Evolutionary conservation across 2,797 vertebrate genomes (phyloP).

Genomic region (Channallabes apus): DNA sequence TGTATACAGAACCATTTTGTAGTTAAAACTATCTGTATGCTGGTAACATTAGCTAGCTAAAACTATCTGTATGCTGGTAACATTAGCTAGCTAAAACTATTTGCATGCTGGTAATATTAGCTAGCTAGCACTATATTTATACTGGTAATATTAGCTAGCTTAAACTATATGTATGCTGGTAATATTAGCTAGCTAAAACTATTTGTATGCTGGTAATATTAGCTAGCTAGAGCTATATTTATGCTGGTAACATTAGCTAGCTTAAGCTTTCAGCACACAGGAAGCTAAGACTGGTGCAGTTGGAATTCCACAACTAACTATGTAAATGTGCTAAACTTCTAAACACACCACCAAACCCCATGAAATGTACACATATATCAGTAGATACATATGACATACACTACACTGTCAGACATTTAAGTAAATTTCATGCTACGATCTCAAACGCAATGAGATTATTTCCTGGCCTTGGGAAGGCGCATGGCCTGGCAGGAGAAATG

Average conservation of each 20-base stretch:
- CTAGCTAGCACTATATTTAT: not conserved
- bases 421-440: not conserved
- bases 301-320: not conserved
- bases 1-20: not conserved
- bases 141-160: not conserved
- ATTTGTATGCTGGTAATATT: too few relatives aligned
- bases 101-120: not conserved
- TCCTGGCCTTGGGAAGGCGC: not conserved
- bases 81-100: not conserved
- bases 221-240: too few relatives aligned
- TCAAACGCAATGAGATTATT: not conserved
- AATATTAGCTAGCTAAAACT: not conserved
- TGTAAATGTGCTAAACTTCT: not conserved
- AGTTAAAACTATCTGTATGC: too few relatives aligned
- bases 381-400: accelerated
- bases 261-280: too few relatives aligned
- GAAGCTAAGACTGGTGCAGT: too few relatives aligned
- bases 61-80: not conserved
- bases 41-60: not conserved
- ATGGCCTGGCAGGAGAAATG: not conserved
- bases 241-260: too few relatives aligned
- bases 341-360: not conserved
- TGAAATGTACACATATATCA: not conserved
- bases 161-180: not conserved
- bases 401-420: not conserved